Conservation (phyloP, 2,888 invertebrate genomes). For the Pocota personata region DNA sequence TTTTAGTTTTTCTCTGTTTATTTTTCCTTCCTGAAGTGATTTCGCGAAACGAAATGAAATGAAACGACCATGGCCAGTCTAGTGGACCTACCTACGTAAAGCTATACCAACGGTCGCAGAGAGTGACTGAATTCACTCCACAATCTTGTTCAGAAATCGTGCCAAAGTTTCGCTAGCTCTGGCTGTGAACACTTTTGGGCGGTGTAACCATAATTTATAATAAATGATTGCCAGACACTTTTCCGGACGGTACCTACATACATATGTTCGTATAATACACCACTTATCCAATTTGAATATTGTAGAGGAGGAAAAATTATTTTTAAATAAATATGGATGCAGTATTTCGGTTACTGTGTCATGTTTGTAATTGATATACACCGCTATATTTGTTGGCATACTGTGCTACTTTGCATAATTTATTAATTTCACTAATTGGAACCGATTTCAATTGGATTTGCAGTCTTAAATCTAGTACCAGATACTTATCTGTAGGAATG, state of each 20-base stretch:
- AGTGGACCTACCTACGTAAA: constrained; percentile 37
- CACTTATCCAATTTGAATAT: no score
- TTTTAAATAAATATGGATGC: constrained; percentile 41
- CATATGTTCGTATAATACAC: neutral
- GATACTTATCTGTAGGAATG: no score
- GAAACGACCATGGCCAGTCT: constrained; percentile 16
- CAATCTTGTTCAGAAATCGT: constrained; percentile 62
- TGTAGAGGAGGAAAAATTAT: constrained; percentile 1
- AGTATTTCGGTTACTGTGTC: constrained; percentile 69
- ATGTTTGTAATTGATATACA: constrained; percentile 42
- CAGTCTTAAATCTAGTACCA: neutral
- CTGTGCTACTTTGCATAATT: constrained; percentile 66
- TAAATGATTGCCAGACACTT: constrained; percentile 38
- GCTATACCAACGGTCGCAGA: neutral
- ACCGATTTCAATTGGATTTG: neutral
- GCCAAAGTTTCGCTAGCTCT: constrained; percentile 48
- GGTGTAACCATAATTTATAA: constrained; percentile 8
- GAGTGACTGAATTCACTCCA: constrained; percentile 44
- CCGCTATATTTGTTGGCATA: constrained; percentile 44
- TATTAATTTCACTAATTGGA: constrained; percentile 53
- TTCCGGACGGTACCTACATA: constrained; percentile 3
- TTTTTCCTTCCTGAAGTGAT: constrained; percentile 54
- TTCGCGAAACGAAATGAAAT: constrained; percentile 3
- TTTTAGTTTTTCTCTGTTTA: constrained; percentile 3
- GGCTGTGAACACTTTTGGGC: constrained; percentile 37